A percentile compares a stretch with the other conserved stretches of the same genome.
These are phyloP conservation scores for Drosophila borealis DNA, from an alignment of 2,888 invertebrate genomes.

Conservation along the genomic window DNA sequence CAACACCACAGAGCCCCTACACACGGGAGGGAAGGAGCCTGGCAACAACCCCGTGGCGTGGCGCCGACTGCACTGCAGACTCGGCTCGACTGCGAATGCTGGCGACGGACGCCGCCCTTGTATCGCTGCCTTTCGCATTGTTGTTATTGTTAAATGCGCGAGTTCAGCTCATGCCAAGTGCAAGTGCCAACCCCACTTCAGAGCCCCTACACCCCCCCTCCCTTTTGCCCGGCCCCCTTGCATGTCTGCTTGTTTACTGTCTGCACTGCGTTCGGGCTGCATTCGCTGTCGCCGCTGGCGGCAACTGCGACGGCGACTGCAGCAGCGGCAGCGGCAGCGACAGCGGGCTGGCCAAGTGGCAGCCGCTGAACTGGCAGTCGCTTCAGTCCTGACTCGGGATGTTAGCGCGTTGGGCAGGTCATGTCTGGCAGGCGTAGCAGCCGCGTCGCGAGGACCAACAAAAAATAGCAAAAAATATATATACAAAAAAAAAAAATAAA, in stretches of 20 bases:
- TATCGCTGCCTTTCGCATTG: conserved; percentile 36
- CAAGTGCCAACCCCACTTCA: conserved; percentile 67
- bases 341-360: conserved; percentile 45
- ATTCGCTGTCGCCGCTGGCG: conserved; percentile 35
- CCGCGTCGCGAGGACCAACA: conserved; percentile 69
- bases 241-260: conserved; percentile 65
- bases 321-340: conserved; percentile 29
- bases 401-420: conserved; percentile 85
- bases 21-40: neutral
- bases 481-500: conserved; percentile 24
- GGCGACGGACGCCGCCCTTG: conserved; percentile 49
- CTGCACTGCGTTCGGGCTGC: conserved; percentile 51
- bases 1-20: conserved; percentile 8
- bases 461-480: conserved; percentile 34
- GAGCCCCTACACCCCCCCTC: conserved; percentile 6
- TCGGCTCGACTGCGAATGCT: conserved; percentile 23
- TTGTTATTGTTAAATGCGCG: conserved; percentile 62
- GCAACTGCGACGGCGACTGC: conserved; percentile 30
- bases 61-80: conserved; percentile 33
- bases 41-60: conserved; percentile 14
- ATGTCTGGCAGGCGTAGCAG: conserved; percentile 81
- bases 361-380: conserved; percentile 62
- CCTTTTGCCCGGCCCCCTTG: neutral
- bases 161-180: conserved; percentile 74
- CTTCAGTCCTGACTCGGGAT: conserved; percentile 85